These are phyloP conservation scores for Magallana angulata DNA, from an alignment of 1,140 invertebrate species.

Conservation along the genomic window DNA sequence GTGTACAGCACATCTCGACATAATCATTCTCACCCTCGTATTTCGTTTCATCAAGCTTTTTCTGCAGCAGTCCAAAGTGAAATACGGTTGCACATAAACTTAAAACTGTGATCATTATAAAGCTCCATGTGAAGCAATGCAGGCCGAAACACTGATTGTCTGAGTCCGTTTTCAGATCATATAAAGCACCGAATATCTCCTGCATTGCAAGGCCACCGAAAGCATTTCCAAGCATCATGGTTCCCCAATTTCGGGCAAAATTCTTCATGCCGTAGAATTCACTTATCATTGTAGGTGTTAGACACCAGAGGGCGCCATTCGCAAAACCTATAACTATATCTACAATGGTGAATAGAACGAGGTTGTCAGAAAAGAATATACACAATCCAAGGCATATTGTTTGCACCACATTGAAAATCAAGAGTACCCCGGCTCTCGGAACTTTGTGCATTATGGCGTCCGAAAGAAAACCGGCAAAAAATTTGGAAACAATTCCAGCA, in stretches of 20 bases:
- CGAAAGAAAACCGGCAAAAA: slow-evolving; percentile 66
- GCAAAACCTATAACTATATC: slow-evolving; percentile 67
- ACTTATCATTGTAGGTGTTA: slow-evolving; percentile 73
- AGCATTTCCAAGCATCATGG: slow-evolving; percentile 71
- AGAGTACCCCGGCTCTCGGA: slow-evolving; percentile 63
- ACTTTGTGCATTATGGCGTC: slow-evolving; percentile 66
- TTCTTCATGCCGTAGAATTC: slow-evolving; percentile 73
- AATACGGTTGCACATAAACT: slow-evolving; percentile 67
- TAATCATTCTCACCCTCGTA: slow-evolving; percentile 11
- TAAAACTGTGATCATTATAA: slow-evolving; percentile 63
- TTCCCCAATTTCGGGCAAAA: slow-evolving; percentile 73
- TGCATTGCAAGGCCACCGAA: slow-evolving; percentile 67
- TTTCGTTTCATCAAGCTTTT: slow-evolving; percentile 42
- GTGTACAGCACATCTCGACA: not conserved
- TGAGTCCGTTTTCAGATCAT: slow-evolving; percentile 58
- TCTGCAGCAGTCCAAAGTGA: slow-evolving; percentile 62
- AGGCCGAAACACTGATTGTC: slow-evolving; percentile 66
- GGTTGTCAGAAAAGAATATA: slow-evolving; percentile 65
- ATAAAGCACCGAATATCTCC: slow-evolving; percentile 67
- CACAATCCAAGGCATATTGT: slow-evolving; percentile 62
- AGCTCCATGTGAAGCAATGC: slow-evolving; percentile 68
- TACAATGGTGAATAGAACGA: slow-evolving; percentile 62
- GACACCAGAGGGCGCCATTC: slow-evolving; percentile 73
- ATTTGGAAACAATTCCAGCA: slow-evolving; percentile 66
- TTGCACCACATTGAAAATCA: slow-evolving; percentile 65